Base-by-base conservation (phyloP, 2,888 invertebrate species). In the Caenorhabditis panamensis region DNA sequence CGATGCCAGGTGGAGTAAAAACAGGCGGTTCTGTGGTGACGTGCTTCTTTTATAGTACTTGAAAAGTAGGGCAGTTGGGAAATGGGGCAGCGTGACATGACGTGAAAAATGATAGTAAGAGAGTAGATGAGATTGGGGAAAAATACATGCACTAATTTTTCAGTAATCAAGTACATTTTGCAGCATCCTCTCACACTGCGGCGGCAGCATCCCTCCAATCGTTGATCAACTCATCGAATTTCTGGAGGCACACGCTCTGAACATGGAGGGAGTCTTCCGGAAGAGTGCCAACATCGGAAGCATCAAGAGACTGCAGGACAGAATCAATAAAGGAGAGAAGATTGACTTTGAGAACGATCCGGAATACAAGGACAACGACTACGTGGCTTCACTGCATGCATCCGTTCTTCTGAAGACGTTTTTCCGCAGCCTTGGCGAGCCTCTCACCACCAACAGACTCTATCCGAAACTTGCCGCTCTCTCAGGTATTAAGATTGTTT, bases 231-330 rank as follows among this genome's bases (percentile, higher is more conserved):
- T 97, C 91, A 94, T 98, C 56, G 95, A 95, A 90, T 97, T 95
- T 91, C 93, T 99, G 13, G 86, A 86, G 58, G 73, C 81, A 5
- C 77, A 90, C 64, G 89, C 87, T 8, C 67, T 91, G 61, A 80
- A 88, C 18, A 96, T 96, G 0, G 97, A 98, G 92, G 99, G 99
- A 2, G 94, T 99, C 89, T 99, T 99, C 92, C 94, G 99, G 86
- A 94, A 98, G 86, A 96, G 96, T 0, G 96, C 96, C 0, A 96
- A 95, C 91, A 94, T 95, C 79, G 92, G 94, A 0, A 94, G 95
- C 85, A 94, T 99, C 51, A 95, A 95, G 91, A 94, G 95, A 86
- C 93, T 96, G 20, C 96, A 97, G 91, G 93, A 94, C 71, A 93
- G 94, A 53, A 95, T 96, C 89, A 96, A 99, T 92, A 93, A 94